These are phyloP conservation scores for Cacajao melanocephalus DNA, from an alignment of 2,797 vertebrate genomes.

Conservation along the genomic window DNA sequence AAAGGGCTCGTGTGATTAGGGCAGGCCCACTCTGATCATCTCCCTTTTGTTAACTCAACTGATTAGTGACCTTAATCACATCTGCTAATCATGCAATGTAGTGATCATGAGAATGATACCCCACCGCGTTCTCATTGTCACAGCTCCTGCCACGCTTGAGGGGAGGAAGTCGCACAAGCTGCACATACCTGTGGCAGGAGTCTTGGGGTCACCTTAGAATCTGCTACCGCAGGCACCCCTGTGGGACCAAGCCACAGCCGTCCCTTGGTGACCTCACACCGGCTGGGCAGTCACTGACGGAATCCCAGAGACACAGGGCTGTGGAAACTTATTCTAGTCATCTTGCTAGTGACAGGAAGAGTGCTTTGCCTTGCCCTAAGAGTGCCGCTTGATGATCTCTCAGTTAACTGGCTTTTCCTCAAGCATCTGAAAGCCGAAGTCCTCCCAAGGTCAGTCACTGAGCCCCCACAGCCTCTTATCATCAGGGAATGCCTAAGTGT, in stretches of 20 bases:
- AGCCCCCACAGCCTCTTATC: background rate
- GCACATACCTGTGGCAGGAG: background rate
- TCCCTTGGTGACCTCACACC: background rate
- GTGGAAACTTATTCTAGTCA: background rate
- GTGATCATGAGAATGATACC: background rate
- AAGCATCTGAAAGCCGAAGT: background rate
- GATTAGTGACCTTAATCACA: background rate
- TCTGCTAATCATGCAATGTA: background rate
- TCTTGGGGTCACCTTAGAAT: background rate
- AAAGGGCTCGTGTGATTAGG: background rate
- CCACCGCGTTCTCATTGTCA: background rate
- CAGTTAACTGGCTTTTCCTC: background rate
- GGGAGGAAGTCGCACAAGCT: background rate
- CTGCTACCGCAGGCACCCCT: background rate
- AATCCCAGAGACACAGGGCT: background rate
- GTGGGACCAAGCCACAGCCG: background rate
- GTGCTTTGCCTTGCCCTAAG: background rate
- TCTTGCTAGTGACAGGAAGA: background rate
- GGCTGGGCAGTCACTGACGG: background rate
- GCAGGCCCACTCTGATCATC: background rate
- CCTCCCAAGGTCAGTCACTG: background rate
- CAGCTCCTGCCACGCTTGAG: background rate
- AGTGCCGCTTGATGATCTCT: background rate
- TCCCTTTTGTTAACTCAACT: background rate
- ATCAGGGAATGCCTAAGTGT: background rate